Base-by-base conservation (phyloP, 2,113 vertebrate species). In the Austrofundulus limnaeus region DNA sequence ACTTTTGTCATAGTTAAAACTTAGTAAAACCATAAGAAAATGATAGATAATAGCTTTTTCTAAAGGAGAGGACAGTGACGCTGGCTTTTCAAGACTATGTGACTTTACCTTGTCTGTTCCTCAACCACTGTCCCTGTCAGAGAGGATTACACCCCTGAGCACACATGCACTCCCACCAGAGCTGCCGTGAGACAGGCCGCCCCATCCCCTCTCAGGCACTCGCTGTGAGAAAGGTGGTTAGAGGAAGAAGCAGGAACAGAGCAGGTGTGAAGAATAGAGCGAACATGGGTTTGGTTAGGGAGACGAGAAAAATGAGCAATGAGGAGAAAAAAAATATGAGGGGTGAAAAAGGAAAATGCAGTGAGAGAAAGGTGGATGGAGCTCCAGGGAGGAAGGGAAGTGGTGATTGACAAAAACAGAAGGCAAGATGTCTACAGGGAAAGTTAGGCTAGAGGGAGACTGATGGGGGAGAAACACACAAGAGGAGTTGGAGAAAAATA, bases 121-220 rank as follows among this genome's bases (percentile, higher is more conserved):
- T 81, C 66, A 59, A 75, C 71, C 65, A n/a, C 78, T 90, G 84
- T 89, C 78, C 75, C 87, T 92, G 88, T 92, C 88, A 88, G 72
- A 82, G 77, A 82, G 81, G 86, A 91, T 92, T 92, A 91, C 88
- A 92, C 85, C 80, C 86, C 84, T 89, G 91, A 91, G 69, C 73
- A 68, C 80, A 85, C 75, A 72, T 72, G 71, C 72, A 63, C 37
- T 76, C 84, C 80, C 83, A 70, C 6, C 42, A 69, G 80, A 82
- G 72, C 68, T 3, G n/a, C 77, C 77, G 78, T 73, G 69, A 85
- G 74, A 74, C 66, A 41, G 24, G 51, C 65, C 21, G 13, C 58
- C 38, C 63, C 50, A 50, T 70, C 58, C 54, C 43, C 60, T 55
- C 64, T 41, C 70, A 38, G 58, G 60, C 58, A 61, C 64, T 56